Evolutionary conservation across 2,797 vertebrate species (phyloP).

Genomic region (Anniella stebbinsi): DNA sequence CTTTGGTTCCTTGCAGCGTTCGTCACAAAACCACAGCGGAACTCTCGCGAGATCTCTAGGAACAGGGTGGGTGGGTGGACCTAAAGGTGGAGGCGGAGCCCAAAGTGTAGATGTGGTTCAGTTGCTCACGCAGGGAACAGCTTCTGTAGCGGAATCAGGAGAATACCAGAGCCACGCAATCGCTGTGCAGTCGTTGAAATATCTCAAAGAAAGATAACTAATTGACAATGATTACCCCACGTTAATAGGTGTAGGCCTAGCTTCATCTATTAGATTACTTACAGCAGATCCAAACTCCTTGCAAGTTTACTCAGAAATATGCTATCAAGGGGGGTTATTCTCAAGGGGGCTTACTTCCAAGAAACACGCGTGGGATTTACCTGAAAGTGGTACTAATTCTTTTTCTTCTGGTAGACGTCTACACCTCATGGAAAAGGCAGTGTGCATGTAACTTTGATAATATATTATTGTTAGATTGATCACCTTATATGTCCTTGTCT

Average conservation of each 20-base stretch:
- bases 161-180: too few species aligned
- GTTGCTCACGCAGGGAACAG: too few species aligned
- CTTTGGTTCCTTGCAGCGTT: not conserved
- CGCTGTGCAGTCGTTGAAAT: too few species aligned
- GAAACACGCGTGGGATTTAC: not conserved
- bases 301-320: not conserved
- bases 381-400: not conserved
- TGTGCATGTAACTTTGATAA: not conserved
- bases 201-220: not conserved
- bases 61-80: accelerated
- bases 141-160: too few species aligned
- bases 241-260: too few species aligned
- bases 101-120: too few species aligned
- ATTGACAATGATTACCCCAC: not conserved
- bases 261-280: not conserved
- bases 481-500: not conserved
- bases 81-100: not conserved
- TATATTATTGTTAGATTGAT: not conserved
- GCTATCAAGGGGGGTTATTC: not conserved
- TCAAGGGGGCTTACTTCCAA: not conserved
- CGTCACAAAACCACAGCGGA: not conserved
- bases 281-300: not conserved
- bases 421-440: too few species aligned
- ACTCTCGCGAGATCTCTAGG: slow-evolving; percentile 1
- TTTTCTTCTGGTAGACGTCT: too few species aligned